Base-by-base conservation (phyloP, 2,797 vertebrate species). In the Smutsia temminckii region DNA sequence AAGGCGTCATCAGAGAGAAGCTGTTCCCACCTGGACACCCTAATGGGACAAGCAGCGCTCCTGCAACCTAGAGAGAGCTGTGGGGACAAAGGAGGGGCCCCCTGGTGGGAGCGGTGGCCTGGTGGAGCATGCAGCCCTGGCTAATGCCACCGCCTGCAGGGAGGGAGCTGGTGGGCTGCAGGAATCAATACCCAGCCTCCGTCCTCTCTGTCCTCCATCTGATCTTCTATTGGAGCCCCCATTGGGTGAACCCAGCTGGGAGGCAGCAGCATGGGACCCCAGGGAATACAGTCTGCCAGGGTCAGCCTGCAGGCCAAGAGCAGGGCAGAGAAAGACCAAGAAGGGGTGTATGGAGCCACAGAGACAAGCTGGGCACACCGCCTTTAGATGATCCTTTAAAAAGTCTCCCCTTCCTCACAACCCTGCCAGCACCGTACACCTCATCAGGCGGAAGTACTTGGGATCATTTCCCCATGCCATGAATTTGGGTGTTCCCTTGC, bases 1-100 rank as follows among this genome's bases (percentile, higher is more conserved):
- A 42, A 84, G n/a, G 51, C 59, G 61, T 83, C n/a, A 51, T 68
- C 29, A 85, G 40, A n/a, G 23, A 59, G 71, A 86, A 81, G 40
- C 46, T 32, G 1, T 32, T 57, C 63, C 63, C 17, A n/a, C 8
- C 13, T 34, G 5, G 11, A 90, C 85, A 18, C 32, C 49, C 49
- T 34, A 23, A 72, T 34, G 68, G 81, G n/a, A 21, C n/a, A 46
- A 57, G 27, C 59, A 37, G 74, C 37, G 55, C 18, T 32, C 3
- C 10, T 12, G n/a, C 64, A 66, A 16, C 13, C 11, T 14, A 25
- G 27, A 42, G 34, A 53, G 57, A 34, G 51, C 32, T 37, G 20
- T n/a, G 13, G 21, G 17, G 32, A 10, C n/a, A 29, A 49, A 27
- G 40, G 23, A 72, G 10, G 27, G 32, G 20, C 37, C 0, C 1